These are phyloP conservation scores for Hydrozoanthus gracilis DNA, from an alignment of 92 coral and sea anemone genomes.

Conservation along the genomic window DNA sequence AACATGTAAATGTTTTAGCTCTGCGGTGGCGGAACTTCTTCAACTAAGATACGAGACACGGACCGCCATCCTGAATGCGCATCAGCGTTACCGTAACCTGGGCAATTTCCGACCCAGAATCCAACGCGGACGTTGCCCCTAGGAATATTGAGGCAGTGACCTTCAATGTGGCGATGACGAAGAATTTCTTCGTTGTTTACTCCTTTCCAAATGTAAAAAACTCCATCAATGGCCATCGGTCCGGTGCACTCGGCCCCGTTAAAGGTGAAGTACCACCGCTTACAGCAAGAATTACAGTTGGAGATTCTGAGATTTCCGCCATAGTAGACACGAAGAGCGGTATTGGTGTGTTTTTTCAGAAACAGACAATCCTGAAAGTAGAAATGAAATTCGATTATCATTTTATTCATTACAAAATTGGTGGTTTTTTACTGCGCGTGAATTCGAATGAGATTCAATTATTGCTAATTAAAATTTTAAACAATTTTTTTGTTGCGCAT, in stretches of 20 bases:
- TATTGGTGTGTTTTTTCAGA: neutral
- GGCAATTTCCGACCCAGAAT: neutral
- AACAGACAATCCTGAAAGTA: neutral
- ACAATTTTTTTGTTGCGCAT: too few relatives aligned
- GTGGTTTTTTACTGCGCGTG: too few relatives aligned
- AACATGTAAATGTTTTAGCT: too few relatives aligned
- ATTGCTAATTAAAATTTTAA: too few relatives aligned
- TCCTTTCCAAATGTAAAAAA: neutral
- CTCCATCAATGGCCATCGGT: conserved; percentile 26
- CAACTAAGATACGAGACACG: neutral
- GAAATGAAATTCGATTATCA: neutral
- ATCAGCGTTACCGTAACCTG: neutral
- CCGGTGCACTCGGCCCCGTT: neutral
- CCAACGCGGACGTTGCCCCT: neutral
- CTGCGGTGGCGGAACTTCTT: neutral
- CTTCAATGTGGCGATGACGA: too few relatives aligned
- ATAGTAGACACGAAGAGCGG: neutral
- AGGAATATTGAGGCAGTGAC: neutral
- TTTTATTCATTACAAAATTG: neutral
- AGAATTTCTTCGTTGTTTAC: too few relatives aligned
- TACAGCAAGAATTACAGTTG: neutral
- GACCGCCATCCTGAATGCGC: neutral
- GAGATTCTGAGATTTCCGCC: neutral
- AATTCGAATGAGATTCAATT: too few relatives aligned
- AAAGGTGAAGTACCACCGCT: neutral